These are phyloP conservation scores for Ctenicera cuprea DNA, from an alignment of 2,888 invertebrate species.

Conservation along the genomic window DNA sequence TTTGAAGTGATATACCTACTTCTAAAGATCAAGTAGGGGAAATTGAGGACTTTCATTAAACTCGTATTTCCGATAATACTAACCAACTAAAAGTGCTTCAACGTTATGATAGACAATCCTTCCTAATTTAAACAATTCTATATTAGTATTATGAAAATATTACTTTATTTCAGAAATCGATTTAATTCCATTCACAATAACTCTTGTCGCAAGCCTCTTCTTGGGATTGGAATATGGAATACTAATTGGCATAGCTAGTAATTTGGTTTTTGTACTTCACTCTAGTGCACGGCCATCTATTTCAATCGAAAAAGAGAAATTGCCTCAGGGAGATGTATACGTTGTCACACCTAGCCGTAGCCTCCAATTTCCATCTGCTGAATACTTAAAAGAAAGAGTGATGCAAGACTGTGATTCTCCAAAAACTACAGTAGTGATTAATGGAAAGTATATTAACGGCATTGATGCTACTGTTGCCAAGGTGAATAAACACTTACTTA, in stretches of 20 bases:
- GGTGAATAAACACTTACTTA: slow-evolving; percentile 67
- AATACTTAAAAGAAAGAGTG: slow-evolving; percentile 78
- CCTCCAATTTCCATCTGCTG: slow-evolving; percentile 88
- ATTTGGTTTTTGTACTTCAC: slow-evolving; percentile 74
- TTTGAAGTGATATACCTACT: too few relatives aligned
- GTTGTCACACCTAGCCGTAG: slow-evolving; percentile 82
- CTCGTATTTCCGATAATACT: too few relatives aligned
- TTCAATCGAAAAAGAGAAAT: slow-evolving; percentile 63
- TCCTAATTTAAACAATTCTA: too few relatives aligned
- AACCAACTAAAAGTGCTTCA: too few relatives aligned
- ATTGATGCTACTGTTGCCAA: slow-evolving; percentile 79
- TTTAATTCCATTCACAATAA: slow-evolving; percentile 75
- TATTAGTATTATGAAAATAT: background rate
- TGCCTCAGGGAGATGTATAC: slow-evolving; percentile 72
- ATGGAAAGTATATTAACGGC: slow-evolving; percentile 75
- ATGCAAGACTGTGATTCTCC: slow-evolving; percentile 65
- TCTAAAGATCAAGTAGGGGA: too few relatives aligned
- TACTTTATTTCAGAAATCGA: slow-evolving; percentile 74
- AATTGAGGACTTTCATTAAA: too few relatives aligned
- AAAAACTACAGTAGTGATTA: slow-evolving; percentile 67
- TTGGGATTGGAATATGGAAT: slow-evolving; percentile 81
- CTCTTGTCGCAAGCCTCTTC: slow-evolving; percentile 77
- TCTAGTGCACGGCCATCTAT: slow-evolving; percentile 74
- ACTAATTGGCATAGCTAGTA: slow-evolving; percentile 75
- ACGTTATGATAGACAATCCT: too few relatives aligned